Evolutionary conservation across 2,888 invertebrate genomes (phyloP), one percentile per base, ranked within the genome.

Genomic region (Pristionchus maxplancki): DNA sequence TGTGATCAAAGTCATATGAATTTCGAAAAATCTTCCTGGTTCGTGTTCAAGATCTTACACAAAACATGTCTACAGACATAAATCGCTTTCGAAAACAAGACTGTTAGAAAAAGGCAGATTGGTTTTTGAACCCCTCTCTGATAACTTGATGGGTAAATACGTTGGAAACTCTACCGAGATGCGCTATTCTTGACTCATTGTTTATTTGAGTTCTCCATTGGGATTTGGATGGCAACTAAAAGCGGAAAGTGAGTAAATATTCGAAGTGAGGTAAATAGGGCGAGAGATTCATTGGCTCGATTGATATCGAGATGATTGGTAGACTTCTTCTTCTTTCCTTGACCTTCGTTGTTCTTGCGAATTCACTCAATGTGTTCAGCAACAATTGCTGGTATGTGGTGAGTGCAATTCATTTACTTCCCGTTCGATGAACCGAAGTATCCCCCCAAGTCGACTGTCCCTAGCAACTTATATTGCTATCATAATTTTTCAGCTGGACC

Each of bases 341-440:
- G 15, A 24, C 37, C 24, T n/a, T 78, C 28, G 11, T 11, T 28
- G 8, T 24, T 44, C 28, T 48, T 24, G 44, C 34, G 13, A 40
- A 78, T 48, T 24, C 78, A 13, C 44, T 34, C 78, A 78, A 48
- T 48, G 44, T 44, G 44, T 78, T 34, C 78, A 78, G 37, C 78
- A 78, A 37, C 37, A 74, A 78, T 28, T 78, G 78, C 78, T 78
- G 78, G 78, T 78, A 78, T 17, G 71, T 74, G 71, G 71, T 74
- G 24, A 74, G 44, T 78, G 15, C 67, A 34, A 1, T 64, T n/a
- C 24, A n/a, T 13, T 64, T n/a, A 9, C 28, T 50, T 50, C 20
- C 20, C 20, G 50, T 20, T n/a, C n/a, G n/a, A n/a, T n/a, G n/a
- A n/a, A n/a, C n/a, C n/a, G n/a, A n/a, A n/a, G n/a, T n/a, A n/a